These are phyloP conservation scores for Andrena bucephala DNA, from an alignment of 2,888 invertebrate genomes.

Conservation along the genomic window DNA sequence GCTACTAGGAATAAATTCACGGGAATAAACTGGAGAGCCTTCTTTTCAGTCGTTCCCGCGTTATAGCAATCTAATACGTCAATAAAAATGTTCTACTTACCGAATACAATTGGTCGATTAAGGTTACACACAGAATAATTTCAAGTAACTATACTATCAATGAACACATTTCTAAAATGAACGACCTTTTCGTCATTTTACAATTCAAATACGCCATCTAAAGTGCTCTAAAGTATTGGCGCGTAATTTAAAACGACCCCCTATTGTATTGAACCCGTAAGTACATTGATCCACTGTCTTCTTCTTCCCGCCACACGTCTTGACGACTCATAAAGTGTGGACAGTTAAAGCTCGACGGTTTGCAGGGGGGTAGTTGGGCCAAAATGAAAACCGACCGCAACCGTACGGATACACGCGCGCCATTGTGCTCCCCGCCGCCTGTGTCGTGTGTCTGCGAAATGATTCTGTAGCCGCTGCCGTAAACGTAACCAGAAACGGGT, in stretches of 20 bases:
- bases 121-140: too few relatives aligned
- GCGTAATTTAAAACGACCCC: not conserved
- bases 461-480: constrained; percentile 62
- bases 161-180: too few relatives aligned
- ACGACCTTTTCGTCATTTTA: too few relatives aligned
- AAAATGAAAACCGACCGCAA: constrained; percentile 51
- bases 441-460: constrained; percentile 51
- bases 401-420: constrained; percentile 46
- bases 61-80: too few relatives aligned
- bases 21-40: too few relatives aligned
- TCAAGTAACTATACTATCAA: not conserved
- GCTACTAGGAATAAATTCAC: too few relatives aligned
- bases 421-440: constrained; percentile 4
- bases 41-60: too few relatives aligned
- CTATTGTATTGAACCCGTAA: not conserved
- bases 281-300: not conserved
- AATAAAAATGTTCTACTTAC: too few relatives aligned
- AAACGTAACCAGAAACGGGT: constrained; percentile 70
- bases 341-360: constrained; percentile 23
- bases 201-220: too few relatives aligned
- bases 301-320: not conserved
- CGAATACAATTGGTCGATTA: too few relatives aligned
- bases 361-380: constrained; percentile 24
- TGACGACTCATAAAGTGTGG: constrained; percentile 36
- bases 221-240: not conserved